A percentile compares a stretch with the other conserved stretches of the same genome.
These are phyloP conservation scores for Aelia acuminata DNA, from an alignment of 2,888 invertebrate genomes.

Conservation along the genomic window DNA sequence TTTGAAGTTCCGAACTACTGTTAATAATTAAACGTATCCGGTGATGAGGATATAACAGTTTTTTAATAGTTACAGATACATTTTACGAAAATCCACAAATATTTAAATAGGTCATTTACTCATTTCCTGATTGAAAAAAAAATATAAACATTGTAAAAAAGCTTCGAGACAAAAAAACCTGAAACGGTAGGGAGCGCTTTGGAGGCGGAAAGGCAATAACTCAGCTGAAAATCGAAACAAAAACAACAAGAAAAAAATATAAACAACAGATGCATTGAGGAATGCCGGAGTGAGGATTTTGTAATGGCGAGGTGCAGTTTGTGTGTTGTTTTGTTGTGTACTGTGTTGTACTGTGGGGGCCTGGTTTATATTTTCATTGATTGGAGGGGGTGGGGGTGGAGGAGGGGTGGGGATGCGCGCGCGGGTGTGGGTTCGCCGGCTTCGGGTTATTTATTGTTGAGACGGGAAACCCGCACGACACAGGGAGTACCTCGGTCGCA, in stretches of 20 bases:
- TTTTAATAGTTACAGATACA: not conserved
- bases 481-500: conserved; percentile 59
- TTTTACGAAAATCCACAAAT: not conserved
- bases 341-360: conserved; percentile 63
- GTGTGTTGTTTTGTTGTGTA: conserved; percentile 63
- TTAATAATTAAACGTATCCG: not conserved
- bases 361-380: conserved; percentile 67
- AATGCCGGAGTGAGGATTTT: conserved; percentile 11
- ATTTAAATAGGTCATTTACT: not conserved
- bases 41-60: not conserved
- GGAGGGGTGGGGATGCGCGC: conserved; percentile 60
- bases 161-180: conserved; percentile 49
- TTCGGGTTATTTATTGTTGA: conserved; percentile 67
- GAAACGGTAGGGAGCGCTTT: conserved; percentile 9
- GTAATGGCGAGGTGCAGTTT: not conserved
- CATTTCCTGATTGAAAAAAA: not conserved
- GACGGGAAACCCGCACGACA: conserved; percentile 65
- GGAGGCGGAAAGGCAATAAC: not conserved
- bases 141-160: conserved; percentile 44
- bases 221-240: conserved; percentile 13
- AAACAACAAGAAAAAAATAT: conserved; percentile 62
- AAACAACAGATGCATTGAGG: conserved; percentile 61
- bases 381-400: conserved; percentile 64
- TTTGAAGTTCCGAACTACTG: not conserved
- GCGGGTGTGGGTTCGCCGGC: conserved; percentile 42